Evolutionary conservation across 2,113 vertebrate genomes (phyloP), one percentile per base, ranked within the genome.

Genomic region (Mobula birostris): DNA sequence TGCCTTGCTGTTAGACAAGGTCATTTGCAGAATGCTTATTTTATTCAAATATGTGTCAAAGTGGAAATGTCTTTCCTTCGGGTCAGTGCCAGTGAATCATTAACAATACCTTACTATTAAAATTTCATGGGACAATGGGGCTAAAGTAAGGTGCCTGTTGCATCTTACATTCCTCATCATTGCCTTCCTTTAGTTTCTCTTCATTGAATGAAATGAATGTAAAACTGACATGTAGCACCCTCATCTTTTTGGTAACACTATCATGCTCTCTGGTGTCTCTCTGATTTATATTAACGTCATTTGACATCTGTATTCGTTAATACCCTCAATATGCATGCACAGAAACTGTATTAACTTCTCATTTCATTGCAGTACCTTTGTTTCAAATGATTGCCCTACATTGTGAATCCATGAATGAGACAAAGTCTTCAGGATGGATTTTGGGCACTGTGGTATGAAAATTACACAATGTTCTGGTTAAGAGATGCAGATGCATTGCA

Each of bases 81-180:
- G 85, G 29, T 12, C 56, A 61, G 58, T 19, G 61, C 61, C 58
- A 87, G 27, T 90, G 85, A 90, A 90, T 90, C 6, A 68, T 90
- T 14, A 90, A 68, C 61, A 19, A 68, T 66, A 90, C 36, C 15
- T 90, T 90, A 66, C 63, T 1, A 32, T 66, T 17, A 61, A 68
- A 90, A 17, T 66, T 32, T n/a, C 32, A 88, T 90, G 85, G 85
- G 85, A 90, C 85, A 90, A 90, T 90, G 66, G 85, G 85, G 85
- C 85, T 90, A 90, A 68, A n/a, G 61, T 32, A 66, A 90, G 5
- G n/a, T 90, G 61, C 21, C 5, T 19, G 2, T 32, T 19, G 61
- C 85, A 32, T n/a, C 85, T 32, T 32, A n/a, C 5, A 15, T 32
- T 63, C 56, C 61, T 32, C 61, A 66, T 63, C 58, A 11, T 83